A percentile compares a stretch with the other conserved stretches of the same genome.
Evolutionary conservation across 2,888 invertebrate genomes (phyloP).

Genomic region (Cephus pulcher): DNA sequence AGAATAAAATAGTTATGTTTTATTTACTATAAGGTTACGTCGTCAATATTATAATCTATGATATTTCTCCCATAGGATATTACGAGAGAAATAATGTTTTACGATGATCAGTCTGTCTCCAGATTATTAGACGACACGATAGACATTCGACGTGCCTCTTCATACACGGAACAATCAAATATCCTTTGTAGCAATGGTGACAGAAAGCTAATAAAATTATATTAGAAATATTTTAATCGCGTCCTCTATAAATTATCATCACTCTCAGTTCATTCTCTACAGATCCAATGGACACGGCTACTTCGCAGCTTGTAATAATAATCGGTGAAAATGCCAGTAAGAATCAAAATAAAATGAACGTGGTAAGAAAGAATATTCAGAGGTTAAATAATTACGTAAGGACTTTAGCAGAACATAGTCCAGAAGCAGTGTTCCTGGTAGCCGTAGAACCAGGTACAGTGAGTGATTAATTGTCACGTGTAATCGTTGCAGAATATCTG

Average conservation of each 20-base stretch:
- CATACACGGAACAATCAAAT: neutral
- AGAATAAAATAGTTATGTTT: neutral
- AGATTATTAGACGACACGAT: neutral
- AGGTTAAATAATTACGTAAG: neutral
- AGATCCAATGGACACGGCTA: neutral
- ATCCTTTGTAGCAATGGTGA: neutral
- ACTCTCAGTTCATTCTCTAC: neutral
- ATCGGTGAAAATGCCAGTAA: neutral
- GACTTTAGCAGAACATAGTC: neutral
- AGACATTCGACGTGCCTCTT: neutral
- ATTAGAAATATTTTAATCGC: neutral
- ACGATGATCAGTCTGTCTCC: neutral
- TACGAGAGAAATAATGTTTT: neutral
- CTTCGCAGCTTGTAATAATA: neutral
- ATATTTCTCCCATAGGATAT: neutral
- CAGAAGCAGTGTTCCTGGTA: neutral
- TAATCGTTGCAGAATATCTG: neutral
- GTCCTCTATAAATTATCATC: neutral
- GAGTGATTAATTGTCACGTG: neutral
- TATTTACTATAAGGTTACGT: neutral
- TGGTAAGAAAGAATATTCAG: neutral
- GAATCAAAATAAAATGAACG: neutral
- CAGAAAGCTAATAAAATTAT: neutral
- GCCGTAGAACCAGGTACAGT: neutral
- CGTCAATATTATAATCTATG: neutral